phyloP scores from a whole-genome alignment of 2,888 invertebrate species.

The Diadegma fenestrale region DNA sequence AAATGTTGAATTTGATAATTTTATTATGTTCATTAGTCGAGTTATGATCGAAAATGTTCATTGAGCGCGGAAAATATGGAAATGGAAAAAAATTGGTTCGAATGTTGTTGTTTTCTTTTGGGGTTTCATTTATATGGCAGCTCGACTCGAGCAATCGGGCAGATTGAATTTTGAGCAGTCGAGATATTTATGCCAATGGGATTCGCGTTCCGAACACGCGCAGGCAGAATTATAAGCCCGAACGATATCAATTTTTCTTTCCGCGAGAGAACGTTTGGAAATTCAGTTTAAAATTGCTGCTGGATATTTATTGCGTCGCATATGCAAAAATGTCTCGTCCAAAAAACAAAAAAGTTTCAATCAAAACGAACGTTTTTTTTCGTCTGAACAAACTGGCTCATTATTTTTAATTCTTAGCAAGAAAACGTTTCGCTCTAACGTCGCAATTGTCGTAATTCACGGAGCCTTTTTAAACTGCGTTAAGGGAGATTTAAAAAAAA shows the following conservation, averaged over 20 bases:
- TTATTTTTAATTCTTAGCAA: slow-evolving; percentile 42
- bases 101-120: neutral
- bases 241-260: neutral
- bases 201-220: neutral
- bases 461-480: slow-evolving; percentile 3
- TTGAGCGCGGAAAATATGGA: too few relatives aligned
- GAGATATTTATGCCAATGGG: neutral
- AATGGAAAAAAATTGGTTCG: neutral
- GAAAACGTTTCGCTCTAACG: slow-evolving; percentile 36
- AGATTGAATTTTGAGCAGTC: neutral
- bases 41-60: slow-evolving; percentile 71
- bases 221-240: neutral
- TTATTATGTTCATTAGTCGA: slow-evolving; percentile 54
- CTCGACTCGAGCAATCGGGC: neutral
- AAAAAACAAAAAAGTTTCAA: neutral
- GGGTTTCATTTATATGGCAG: neutral
- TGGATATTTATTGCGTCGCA: neutral
- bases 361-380: neutral
- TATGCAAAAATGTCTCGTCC: neutral
- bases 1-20: too few relatives aligned
- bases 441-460: slow-evolving; percentile 30
- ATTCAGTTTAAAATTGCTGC: neutral
- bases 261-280: neutral
- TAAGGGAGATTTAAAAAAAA: slow-evolving; percentile 12
- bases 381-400: too few relatives aligned